Evolutionary conservation across 2,113 vertebrate genomes (phyloP), one percentile per base, ranked within the genome.

Genomic region (Grammomys dolichurus): DNA sequence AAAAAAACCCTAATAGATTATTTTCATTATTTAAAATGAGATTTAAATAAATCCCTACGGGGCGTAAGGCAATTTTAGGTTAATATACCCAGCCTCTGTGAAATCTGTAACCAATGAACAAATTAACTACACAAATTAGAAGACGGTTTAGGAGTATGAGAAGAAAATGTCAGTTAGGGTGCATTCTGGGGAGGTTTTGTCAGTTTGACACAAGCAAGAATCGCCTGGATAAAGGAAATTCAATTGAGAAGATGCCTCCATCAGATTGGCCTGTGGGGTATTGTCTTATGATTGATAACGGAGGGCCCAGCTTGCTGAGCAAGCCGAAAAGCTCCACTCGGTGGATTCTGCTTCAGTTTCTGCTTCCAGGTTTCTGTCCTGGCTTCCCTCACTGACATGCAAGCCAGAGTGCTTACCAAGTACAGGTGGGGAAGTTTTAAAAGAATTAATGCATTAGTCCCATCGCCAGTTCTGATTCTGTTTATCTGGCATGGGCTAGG

Each of bases 1-100:
- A 88, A 87, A 92, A 75, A 91, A 40, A 70, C 14, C 7, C 17
- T 72, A 78, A 11, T 51, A 85, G 90, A 40, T 95, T 78, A 60
- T 82, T 93, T 93, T 95, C 58, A 78, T 94, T 89, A 73, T 87
- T 92, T 87, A 67, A 95, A 95, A 81, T 89, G 65, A 93, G 65
- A 63, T 70, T 31, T 48, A 85, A 85, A 85, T 51, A 20, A 40
- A 20, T 56, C 36, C 40, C 82, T 72, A 26, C 0, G 9, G 90
- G 65, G 22, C 58, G 70, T 2, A 40, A 95, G 69, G 73, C 88
- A 87, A 46, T 95, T 95, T 93, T 91, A 96, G 56, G 48, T 86
- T 89, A 93, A 76, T 43, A 60, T 72, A 65, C 67, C 33, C 76
- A 89, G 26, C 11, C 58, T 73, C 54, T 81, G n/a, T 81, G 31